phyloP scores from a whole-genome alignment of 1,140 invertebrate genomes.

The Bombus waltoni region DNA sequence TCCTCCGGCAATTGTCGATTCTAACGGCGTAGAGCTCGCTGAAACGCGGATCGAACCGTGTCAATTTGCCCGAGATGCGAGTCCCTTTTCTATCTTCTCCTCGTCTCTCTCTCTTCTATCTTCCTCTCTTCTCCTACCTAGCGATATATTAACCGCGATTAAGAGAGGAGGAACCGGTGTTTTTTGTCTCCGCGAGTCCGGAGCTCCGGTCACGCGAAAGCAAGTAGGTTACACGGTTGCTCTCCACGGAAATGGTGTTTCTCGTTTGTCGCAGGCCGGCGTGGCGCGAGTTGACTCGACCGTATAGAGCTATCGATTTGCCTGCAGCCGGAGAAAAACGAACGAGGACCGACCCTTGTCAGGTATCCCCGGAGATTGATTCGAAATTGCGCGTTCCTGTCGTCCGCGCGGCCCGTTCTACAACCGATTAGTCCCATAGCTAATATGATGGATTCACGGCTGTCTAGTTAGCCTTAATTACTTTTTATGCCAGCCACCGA shows the following conservation, averaged over 20 bases:
- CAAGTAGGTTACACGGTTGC: slow-evolving; percentile 25
- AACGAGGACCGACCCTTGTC: slow-evolving; percentile 35
- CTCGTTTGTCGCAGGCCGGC: slow-evolving; percentile 41
- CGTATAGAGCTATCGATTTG: slow-evolving; percentile 59
- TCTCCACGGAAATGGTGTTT: slow-evolving; percentile 49
- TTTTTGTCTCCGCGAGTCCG: slow-evolving; percentile 6
- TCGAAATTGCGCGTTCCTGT: slow-evolving; percentile 35
- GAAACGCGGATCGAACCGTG: neutral
- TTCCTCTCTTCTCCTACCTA: neutral
- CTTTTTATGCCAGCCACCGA: neutral
- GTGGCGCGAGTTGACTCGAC: neutral
- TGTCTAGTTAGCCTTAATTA: slow-evolving; percentile 28
- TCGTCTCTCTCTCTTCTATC: neutral
- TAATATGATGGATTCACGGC: slow-evolving; percentile 24
- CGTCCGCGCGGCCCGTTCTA: slow-evolving; percentile 1
- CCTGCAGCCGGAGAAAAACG: slow-evolving; percentile 52
- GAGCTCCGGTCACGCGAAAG: neutral
- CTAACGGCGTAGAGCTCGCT: neutral
- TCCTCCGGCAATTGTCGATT: neutral
- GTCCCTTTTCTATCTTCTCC: neutral
- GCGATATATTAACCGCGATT: slow-evolving; percentile 52
- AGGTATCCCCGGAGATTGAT: slow-evolving; percentile 61
- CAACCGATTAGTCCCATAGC: slow-evolving; percentile 10
- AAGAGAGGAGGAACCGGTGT: neutral
- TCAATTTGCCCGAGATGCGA: neutral